Base-by-base conservation (phyloP, 2,113 vertebrate genomes). In the Saccopteryx bilineata region DNA sequence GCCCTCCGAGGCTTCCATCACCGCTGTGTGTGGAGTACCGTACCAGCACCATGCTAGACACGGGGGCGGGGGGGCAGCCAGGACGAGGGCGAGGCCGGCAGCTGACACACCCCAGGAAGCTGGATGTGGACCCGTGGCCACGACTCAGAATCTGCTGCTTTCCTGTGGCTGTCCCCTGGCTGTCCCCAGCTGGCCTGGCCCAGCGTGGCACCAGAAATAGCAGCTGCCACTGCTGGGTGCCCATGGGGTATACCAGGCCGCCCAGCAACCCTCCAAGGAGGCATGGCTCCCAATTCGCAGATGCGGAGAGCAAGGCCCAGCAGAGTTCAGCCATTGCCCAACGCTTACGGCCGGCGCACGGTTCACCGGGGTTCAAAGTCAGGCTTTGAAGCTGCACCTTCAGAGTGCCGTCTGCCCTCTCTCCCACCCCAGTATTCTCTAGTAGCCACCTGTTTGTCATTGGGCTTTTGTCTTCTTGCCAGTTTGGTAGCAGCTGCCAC, bases 261-360 rank as follows among this genome's bases (percentile, higher is more conserved):
- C 60, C 39, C 46, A 48, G 48, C 0, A 0, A 4, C 46, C 71
- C 31, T 31, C 13, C 7, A 50, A 13, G 2, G 4, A 2, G 90
- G 48, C 9, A 3, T 79, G 24, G 15, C 87, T 61, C n/a, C 18
- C 14, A 3, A 33, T 82, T 91, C 65, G 3, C 23, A 80, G 71
- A 78, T 0, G 0, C n/a, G 61, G 85, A 46, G 24, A 71, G 1
- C 12, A 2, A 81, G 72, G 21, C 39, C 1, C 26, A 1, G 28
- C 28, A 28, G 33, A 33, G 13, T 65, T 19, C 26, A 2, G 56
- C 33, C 65, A 2, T 54, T 88, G 5, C 2, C n/a, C 54, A 9
- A 31, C n/a, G 60, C 60, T 33, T n/a, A 48, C 0, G 0, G 48
- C 15, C 7, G 0, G 21, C 1, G 5, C 12, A 52, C 6, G 0